Evolutionary conservation across 2,888 invertebrate genomes (phyloP).

Genomic region (Platycheirus albimanus): DNA sequence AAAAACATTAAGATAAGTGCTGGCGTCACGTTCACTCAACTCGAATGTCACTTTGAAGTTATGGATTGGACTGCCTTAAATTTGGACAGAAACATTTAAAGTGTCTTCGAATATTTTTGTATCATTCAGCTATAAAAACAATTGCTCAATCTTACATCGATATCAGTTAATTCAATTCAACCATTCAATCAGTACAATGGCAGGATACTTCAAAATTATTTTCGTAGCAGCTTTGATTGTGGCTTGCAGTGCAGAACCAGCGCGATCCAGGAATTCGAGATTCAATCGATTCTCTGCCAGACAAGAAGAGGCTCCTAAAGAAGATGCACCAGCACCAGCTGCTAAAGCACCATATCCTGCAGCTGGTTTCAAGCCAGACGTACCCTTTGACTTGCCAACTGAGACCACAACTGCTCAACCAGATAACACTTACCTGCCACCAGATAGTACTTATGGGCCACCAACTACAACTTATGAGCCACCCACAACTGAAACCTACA

Average conservation of each 20-base stretch:
- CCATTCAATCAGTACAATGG: constrained; percentile 41
- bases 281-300: constrained; percentile 46
- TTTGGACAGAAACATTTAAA: constrained; percentile 32
- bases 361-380: constrained; percentile 54
- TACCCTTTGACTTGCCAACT: constrained; percentile 67
- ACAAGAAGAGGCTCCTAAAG: constrained; percentile 37
- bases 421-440: constrained; percentile 1
- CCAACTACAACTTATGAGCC: constrained; percentile 30
- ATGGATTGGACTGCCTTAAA: constrained; percentile 60
- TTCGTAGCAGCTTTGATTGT: constrained; percentile 23
- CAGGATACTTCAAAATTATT: constrained; percentile 37
- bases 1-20: constrained; percentile 10
- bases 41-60: constrained; percentile 42
- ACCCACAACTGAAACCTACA: constrained; percentile 24
- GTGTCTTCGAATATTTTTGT: constrained; percentile 4
- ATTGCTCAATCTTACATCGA: constrained; percentile 26
- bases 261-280: constrained; percentile 33
- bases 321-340: constrained; percentile 34
- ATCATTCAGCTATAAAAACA: constrained; percentile 65
- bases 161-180: constrained; percentile 53
- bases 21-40: constrained; percentile 64
- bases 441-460: constrained; percentile 50
- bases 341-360: constrained; percentile 57
- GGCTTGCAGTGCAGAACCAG: constrained; percentile 40
- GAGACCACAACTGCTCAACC: constrained; percentile 35